Evolutionary conservation across 1,140 invertebrate species (phyloP), one percentile per base, ranked within the genome.

Genomic region (Plutomurus gul): DNA sequence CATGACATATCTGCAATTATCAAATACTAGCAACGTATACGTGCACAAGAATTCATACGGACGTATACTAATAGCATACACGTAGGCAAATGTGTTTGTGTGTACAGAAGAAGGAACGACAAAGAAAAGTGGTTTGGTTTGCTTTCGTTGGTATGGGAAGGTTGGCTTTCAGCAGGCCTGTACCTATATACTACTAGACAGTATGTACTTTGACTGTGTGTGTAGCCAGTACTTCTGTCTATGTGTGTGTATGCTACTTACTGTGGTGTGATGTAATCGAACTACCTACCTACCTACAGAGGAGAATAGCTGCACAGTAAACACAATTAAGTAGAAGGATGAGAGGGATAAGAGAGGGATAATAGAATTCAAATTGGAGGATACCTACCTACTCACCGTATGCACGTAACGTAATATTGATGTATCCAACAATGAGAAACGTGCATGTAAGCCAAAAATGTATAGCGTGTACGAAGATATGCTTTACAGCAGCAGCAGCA

Each of bases 291-390:
- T 13, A 43, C 39, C 11, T n/a, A 43, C 39, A 43, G 10, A 43
- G 11, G 39, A 43, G n/a, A 10, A 43, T 13, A 13, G 39, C 10
- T n/a, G n/a, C 39, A 43, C 25, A 30, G 16, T 30, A 65, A 65
- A 65, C 56, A 65, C 25, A 60, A 65, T 16, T 30, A 43, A 43
- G 39, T 43, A 43, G 11, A 43, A 43, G 56, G 56, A 30, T 65
- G 27, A 65, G 30, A 11, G 36, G 27, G 10, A 16, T 65, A 65
- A 65, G 56, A n/a, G 56, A 65, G n/a, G 56, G 30, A 65, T 65
- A 65, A 65, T 65, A 65, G 56, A 65, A 65, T 65, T 65, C 27
- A 65, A 65, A 65, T 65, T 65, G 56, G 56, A 65, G 27, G 56
- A 65, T 65, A 16, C 56, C 39, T 43, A 10, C 11, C 39, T 43